Percentiles rank a stretch among this genome's conserved stretches.
Conservation (phyloP, 2,797 vertebrate species). For the Spinus olivaceus region DNA sequence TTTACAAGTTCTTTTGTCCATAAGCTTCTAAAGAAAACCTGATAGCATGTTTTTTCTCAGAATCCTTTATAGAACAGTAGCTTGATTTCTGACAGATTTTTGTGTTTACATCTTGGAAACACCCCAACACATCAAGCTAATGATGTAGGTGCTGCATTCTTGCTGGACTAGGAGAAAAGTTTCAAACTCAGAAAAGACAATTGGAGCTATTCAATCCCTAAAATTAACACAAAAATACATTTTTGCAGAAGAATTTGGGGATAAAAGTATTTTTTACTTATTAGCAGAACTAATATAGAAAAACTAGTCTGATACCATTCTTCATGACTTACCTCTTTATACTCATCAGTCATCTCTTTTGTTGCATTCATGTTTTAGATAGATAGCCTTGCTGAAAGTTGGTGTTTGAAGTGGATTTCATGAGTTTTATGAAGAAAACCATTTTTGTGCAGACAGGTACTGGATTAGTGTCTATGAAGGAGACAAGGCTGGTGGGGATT, state of each 20-base stretch:
- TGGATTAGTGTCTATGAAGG: not conserved
- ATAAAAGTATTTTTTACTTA: not conserved
- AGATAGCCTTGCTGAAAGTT: not conserved
- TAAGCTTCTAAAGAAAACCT: not conserved
- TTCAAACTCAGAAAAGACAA: not conserved
- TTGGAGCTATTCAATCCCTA: not conserved
- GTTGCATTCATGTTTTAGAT: not conserved
- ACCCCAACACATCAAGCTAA: not conserved
- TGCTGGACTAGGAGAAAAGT: not conserved
- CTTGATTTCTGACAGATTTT: not conserved
- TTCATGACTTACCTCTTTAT: not conserved
- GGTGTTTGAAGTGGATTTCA: not conserved
- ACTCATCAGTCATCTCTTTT: not conserved
- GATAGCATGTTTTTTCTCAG: not conserved
- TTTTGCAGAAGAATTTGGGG: not conserved
- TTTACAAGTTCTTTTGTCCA: conserved; percentile 10
- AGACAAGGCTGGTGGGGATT: not conserved
- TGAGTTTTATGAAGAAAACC: not conserved
- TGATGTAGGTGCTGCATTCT: not conserved
- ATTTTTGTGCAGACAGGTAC: not conserved
- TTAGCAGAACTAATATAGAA: not conserved
- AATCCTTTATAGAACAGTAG: not conserved
- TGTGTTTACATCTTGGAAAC: not conserved
- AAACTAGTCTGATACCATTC: not conserved
- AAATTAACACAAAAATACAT: conserved; percentile 19